These are phyloP conservation scores for Nycticorax nycticorax DNA, from an alignment of 2,113 vertebrate genomes.

Conservation along the genomic window DNA sequence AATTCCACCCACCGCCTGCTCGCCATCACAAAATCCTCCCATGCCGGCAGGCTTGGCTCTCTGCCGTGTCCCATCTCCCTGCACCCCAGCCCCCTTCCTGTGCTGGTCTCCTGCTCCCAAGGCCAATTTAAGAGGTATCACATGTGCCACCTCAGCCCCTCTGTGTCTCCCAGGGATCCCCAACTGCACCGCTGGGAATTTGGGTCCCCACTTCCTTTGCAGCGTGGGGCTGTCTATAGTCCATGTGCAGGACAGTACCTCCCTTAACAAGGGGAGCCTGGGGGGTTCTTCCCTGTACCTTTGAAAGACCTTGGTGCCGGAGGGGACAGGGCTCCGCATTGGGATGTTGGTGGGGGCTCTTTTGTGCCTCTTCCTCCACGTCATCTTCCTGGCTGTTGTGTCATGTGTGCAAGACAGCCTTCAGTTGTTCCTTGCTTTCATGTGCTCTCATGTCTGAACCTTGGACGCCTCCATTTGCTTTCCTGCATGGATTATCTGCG, in stretches of 20 bases:
- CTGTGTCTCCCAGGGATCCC: neutral
- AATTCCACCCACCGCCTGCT: neutral
- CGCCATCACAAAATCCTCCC: neutral
- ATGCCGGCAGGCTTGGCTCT: neutral
- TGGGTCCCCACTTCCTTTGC: neutral
- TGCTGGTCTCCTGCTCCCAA: fast-evolving
- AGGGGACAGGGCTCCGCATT: neutral
- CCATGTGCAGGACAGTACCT: neutral
- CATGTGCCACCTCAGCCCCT: neutral
- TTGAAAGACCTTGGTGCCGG: fast-evolving
- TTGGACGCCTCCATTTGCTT: fast-evolving
- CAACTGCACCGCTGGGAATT: neutral
- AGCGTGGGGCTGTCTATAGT: fast-evolving
- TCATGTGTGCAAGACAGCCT: fast-evolving
- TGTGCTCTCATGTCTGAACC: neutral
- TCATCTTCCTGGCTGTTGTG: neutral
- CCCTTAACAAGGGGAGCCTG: fast-evolving
- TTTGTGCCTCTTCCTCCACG: fast-evolving
- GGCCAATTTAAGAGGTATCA: neutral
- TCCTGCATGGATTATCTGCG: neutral
- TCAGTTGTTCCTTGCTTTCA: neutral
- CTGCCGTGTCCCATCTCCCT: neutral
- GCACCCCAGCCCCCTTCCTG: neutral
- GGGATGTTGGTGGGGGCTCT: neutral
- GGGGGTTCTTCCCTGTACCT: neutral